These are phyloP conservation scores for Drosophila azteca DNA, from an alignment of 1,140 invertebrate species.

Conservation along the genomic window DNA sequence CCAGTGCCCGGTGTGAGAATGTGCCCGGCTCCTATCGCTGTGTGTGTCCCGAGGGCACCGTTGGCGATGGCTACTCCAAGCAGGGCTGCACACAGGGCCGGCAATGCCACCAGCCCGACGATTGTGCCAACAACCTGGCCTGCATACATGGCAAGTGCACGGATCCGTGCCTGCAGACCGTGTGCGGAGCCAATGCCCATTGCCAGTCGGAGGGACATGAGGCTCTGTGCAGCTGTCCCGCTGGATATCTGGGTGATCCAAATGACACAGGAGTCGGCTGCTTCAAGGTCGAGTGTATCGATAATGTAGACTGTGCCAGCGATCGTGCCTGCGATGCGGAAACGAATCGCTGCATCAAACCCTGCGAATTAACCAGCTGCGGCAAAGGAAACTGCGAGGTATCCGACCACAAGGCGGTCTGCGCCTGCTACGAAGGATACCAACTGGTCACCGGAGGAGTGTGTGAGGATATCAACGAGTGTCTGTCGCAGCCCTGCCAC, in stretches of 20 bases:
- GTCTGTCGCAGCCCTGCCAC: constrained; percentile 90
- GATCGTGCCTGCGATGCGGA: constrained; percentile 90
- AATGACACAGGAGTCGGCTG: constrained; percentile 89
- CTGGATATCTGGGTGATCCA: constrained; percentile 92
- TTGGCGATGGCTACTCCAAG: constrained; percentile 90
- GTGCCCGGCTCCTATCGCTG: constrained; percentile 92
- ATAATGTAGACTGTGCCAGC: constrained; percentile 89
- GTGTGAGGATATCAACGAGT: constrained; percentile 94
- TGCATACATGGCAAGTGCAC: constrained; percentile 90
- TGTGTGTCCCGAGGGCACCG: constrained; percentile 89
- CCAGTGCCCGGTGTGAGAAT: constrained; percentile 91
- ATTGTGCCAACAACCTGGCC: constrained; percentile 89
- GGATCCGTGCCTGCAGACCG: constrained; percentile 88
- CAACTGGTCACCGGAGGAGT: constrained; percentile 87
- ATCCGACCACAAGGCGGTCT: constrained; percentile 88
- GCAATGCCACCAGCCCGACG: constrained; percentile 88
- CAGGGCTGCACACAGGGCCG: constrained; percentile 89
- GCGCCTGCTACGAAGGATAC: constrained; percentile 91
- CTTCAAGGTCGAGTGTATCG: constrained; percentile 93
- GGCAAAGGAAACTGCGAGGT: constrained; percentile 90
- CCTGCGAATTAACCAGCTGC: constrained; percentile 90
- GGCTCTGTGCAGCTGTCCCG: constrained; percentile 89
- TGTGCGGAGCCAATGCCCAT: constrained; percentile 89
- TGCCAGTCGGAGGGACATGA: constrained; percentile 90
- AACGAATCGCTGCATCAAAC: constrained; percentile 92